A percentile compares a stretch with the other conserved stretches of the same genome.
Conservation (phyloP, 2,797 vertebrate species). For the Gila robusta region DNA sequence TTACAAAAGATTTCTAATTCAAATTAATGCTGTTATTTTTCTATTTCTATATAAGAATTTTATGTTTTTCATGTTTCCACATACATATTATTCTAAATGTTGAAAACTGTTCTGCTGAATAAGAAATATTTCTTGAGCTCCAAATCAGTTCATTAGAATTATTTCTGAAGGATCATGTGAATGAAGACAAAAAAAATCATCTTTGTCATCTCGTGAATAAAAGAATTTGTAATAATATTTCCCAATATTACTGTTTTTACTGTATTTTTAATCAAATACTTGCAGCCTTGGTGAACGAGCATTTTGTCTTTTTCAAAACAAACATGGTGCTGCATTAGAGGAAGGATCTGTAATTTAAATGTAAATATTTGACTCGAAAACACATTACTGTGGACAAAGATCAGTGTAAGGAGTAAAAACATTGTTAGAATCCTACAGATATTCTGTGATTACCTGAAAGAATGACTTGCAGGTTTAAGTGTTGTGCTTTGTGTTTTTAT, state of each 20-base stretch:
- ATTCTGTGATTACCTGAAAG: slow-evolving; percentile 1
- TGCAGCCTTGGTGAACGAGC: neutral
- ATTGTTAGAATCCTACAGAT: neutral
- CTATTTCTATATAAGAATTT: neutral
- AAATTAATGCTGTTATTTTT: neutral
- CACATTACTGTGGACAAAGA: neutral
- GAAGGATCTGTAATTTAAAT: neutral
- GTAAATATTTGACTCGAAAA: neutral
- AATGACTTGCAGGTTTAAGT: neutral
- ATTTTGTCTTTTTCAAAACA: slow-evolving; percentile 1
- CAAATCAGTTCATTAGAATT: neutral
- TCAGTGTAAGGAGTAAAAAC: neutral
- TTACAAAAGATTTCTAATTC: neutral
- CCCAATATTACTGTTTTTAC: no score
- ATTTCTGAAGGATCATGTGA: neutral
- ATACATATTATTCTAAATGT: neutral
- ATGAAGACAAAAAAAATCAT: neutral
- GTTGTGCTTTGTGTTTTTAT: slow-evolving; percentile 36
- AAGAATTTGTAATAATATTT: neutral
- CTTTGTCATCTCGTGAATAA: neutral
- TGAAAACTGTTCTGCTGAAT: neutral
- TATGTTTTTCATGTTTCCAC: neutral
- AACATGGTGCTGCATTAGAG: neutral
- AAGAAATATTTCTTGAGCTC: neutral
- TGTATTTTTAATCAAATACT: neutral